Evolutionary conservation across 2,888 invertebrate species (phyloP), one percentile per base, ranked within the genome.

Genomic region (Zhengitettix transpicula): DNA sequence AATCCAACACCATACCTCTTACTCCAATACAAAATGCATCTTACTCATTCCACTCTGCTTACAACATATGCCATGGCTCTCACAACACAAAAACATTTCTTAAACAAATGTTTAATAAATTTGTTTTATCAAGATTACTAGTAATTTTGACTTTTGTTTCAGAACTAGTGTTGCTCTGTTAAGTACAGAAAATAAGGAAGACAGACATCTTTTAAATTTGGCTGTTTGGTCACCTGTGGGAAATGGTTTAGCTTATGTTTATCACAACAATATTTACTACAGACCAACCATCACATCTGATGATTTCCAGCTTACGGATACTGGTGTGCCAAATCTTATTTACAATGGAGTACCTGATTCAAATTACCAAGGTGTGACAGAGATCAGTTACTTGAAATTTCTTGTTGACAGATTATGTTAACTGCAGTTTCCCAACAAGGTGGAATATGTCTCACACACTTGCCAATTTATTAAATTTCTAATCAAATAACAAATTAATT

Each of bases 301-400:
- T 61, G 61, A 66, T 68, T 52, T 64, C n/a, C 12, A 42, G n/a
- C 71, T 85, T 47, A 87, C 87, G 1, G 73, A 70, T 0, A 81
- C 78, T 66, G 85, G 85, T 3, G 68, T 73, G 16, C 73, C 76
- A 55, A 79, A 81, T 44, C 78, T 79, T 11, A 77, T 90, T 58
- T 61, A 58, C 53, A 52, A 94, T 71, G 94, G 93, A 41, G 81
- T 92, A 11, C 89, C 93, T 42, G 95, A 95, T 73, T n/a, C 47
- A 2, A 47, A 47, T 8, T 47, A 47, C n/a, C 47, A 47, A n/a
- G 47, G n/a, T n/a, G 10, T 42, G 10, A 42, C 10, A 42, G 10
- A 12, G 44, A 11, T 12, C 44, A 42, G 10, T 42, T 42, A 42
- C 12, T 42, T 42, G 10, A 42, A 11, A 42, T 42, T 11, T 12